A percentile compares a stretch with the other conserved stretches of the same genome.
Evolutionary conservation across 2,113 vertebrate genomes (phyloP).

Genomic region (Zosterops lateralis): DNA sequence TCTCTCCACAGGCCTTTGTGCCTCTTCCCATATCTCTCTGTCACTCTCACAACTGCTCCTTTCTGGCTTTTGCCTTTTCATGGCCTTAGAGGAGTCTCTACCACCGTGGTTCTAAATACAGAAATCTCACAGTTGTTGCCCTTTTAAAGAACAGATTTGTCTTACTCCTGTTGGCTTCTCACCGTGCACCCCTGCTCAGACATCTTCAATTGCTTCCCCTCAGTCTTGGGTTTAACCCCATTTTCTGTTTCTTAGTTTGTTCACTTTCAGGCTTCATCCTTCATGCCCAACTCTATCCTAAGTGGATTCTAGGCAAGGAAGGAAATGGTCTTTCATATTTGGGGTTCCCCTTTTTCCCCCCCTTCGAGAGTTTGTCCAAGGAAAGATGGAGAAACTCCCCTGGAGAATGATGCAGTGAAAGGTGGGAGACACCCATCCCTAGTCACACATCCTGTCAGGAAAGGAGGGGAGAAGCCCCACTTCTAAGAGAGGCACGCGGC

Average conservation of each 20-base stretch:
- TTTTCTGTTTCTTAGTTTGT: slow-evolving; percentile 27
- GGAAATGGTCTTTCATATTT: background rate
- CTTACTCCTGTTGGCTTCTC: background rate
- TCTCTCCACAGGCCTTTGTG: background rate
- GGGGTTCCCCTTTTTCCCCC: background rate
- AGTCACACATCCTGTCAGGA: background rate
- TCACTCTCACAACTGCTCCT: background rate
- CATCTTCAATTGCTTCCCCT: background rate
- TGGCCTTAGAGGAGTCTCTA: background rate
- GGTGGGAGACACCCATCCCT: background rate
- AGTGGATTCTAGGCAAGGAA: slow-evolving; percentile 38
- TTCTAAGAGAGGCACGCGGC: background rate
- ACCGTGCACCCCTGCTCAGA: background rate
- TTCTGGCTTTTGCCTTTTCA: background rate
- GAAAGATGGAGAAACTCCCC: background rate
- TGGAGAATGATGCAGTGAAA: background rate
- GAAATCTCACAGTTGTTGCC: background rate
- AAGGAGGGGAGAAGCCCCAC: background rate
- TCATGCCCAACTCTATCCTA: background rate
- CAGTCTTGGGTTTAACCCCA: background rate
- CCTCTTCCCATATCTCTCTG: background rate
- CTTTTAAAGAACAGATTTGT: background rate
- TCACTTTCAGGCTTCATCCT: background rate
- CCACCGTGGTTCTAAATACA: background rate
- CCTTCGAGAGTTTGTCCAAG: background rate